Evolutionary conservation across 2,113 vertebrate species (phyloP), one percentile per base, ranked within the genome.

Genomic region (Chamaetylas fuelleborni): DNA sequence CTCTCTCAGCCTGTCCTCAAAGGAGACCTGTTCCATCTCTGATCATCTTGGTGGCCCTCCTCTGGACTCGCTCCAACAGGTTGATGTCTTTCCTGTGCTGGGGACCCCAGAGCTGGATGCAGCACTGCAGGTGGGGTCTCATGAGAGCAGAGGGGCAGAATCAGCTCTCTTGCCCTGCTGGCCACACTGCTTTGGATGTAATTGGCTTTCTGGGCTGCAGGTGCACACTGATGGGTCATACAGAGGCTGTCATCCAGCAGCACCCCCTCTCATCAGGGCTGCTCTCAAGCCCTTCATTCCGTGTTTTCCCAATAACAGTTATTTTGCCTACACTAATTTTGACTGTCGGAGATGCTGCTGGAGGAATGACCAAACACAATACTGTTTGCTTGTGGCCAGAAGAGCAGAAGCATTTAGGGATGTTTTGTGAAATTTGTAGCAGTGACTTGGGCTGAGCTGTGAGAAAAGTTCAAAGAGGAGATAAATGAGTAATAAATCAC

Each of bases 161-260:
- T 43, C n/a, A 1, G 51, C 22, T 81, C 56, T 42, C 89, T 57
- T 2, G 0, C 23, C 51, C 38, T 79, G 57, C 51, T 85, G 56
- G 20, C 36, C 65, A 45, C 0, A 0, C 24, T 54, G 3, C 23
- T 92, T 11, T 25, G 23, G 50, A 38, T 1, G 5, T 0, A 1
- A 7, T 4, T 74, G 60, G 22, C 38, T 18, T 77, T 43, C 42
- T 58, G 42, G 22, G 61, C 33, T 84, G 29, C 2, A 1, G 5
- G n/a, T 61, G 2, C 29, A 61, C 10, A 14, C 1, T 51, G 34
- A 38, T 2, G 2, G 12, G 8, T 84, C 34, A 15, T 7, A 5
- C 7, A 17, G 19, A 51, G n/a, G 20, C 33, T 87, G 60, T n/a
- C 24, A 45, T 28, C 34, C 25, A 34, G 28, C 69, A 56, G 9